Evolutionary conservation across 2,113 vertebrate species (phyloP), one percentile per base, ranked within the genome.

Genomic region (Sylvilagus bachmani): DNA sequence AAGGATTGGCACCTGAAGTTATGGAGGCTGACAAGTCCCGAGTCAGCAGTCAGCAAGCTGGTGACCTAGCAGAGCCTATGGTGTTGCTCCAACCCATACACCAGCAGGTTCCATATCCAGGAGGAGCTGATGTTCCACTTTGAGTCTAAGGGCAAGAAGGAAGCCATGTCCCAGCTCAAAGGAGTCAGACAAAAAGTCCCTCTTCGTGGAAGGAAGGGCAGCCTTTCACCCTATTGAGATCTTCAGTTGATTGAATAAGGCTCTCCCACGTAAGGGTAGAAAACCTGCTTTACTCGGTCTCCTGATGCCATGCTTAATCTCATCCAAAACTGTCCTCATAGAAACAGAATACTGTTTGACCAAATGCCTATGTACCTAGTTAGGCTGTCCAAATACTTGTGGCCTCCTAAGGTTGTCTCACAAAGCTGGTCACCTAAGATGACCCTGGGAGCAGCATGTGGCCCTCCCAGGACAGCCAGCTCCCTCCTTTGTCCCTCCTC

Each of bases 401-500:
- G 55, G 55, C 19, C 14, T 58, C 14, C 55, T 58, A 14, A 87
- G 84, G 33, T 14, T 13, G 13, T 85, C 29, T 70, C 25, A 58
- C n/a, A 87, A 91, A 53, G 75, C 22, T 55, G 75, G 64, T 16
- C 36, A 86, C 71, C 36, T n/a, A 25, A 44, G 7, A 6, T 33
- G 6, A 70, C 24, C 70, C 19, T 24, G 11, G 36, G 91, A 90
- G 79, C 5, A 31, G 19, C 33, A 31, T 83, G n/a, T 4, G 6
- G 36, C 21, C 53, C 11, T 91, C 58, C 64, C 36, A 38, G 25
- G 25, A 73, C 9, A 49, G 0, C 33, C 9, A 69, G 25, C 7
- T n/a, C 17, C 31, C 19, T 77, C 13, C 24, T 16, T 14, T 17
- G 33, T 29, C 13, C 0, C 0, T 1, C 33, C 9, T n/a, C 58